Conservation (phyloP, 2,113 vertebrate genomes). For the Alces alces region DNA sequence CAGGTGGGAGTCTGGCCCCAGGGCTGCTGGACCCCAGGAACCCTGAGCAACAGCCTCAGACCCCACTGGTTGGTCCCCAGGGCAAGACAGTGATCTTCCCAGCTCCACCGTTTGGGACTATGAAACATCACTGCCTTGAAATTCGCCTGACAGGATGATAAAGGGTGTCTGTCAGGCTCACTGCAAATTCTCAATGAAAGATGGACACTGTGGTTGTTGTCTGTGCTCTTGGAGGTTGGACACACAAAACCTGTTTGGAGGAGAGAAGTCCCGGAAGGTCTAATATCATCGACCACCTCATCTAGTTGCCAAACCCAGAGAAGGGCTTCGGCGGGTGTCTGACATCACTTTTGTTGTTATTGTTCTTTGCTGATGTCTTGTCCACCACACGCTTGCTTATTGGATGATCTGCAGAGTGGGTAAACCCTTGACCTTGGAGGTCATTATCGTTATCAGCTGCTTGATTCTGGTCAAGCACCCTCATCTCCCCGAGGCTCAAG, state of each 20-base stretch:
- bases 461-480: accelerated
- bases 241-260: not conserved
- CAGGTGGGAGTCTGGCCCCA: not conserved
- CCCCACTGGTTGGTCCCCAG: not conserved
- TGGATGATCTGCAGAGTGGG: too few relatives aligned
- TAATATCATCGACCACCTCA: not conserved
- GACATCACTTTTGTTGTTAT: not conserved
- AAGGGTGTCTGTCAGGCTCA: not conserved
- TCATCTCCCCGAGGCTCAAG: not conserved
- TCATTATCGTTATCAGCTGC: not conserved
- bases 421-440: not conserved
- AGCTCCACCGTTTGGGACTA: too few relatives aligned
- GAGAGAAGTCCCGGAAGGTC: not conserved
- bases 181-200: not conserved
- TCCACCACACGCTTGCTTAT: accelerated
- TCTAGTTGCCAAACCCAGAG: not conserved
- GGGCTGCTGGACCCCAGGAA: not conserved
- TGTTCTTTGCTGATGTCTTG: not conserved
- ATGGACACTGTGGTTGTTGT: accelerated
- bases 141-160: accelerated
- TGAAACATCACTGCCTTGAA: not conserved
- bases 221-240: too few relatives aligned
- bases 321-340: accelerated
- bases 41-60: not conserved
- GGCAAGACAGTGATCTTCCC: not conserved